Percentiles rank a stretch among this genome's conserved stretches.
phyloP scores from a whole-genome alignment of 1,140 invertebrate species.

The Lysiphlebus fabarum region DNA sequence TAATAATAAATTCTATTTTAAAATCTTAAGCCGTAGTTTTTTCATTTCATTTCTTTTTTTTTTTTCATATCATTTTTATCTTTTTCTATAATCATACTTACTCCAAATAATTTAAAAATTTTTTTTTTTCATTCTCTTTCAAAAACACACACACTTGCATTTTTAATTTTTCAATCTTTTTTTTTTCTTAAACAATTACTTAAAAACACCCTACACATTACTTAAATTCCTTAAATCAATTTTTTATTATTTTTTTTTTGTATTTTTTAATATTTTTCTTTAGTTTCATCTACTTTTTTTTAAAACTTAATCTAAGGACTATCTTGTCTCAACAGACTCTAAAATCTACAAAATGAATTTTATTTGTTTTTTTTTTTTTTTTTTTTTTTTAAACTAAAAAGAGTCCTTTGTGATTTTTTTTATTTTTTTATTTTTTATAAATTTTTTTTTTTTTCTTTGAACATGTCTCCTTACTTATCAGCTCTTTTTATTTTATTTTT shows the following conservation, averaged over 20 bases:
- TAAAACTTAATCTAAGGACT: slow-evolving; percentile 23
- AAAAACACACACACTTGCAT: slow-evolving; percentile 17
- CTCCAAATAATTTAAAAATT: not conserved
- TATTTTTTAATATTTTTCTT: slow-evolving; percentile 6
- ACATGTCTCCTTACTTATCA: slow-evolving; percentile 16
- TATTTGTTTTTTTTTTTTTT: too few relatives aligned
- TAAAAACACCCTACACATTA: slow-evolving; percentile 47
- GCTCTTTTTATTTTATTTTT: slow-evolving; percentile 24
- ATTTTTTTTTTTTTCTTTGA: slow-evolving; percentile 26
- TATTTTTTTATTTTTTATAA: slow-evolving; percentile 7
- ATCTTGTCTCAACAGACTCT: slow-evolving; percentile 20
- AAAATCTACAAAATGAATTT: slow-evolving; percentile 27
- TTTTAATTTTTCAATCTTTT: slow-evolving; percentile 22
- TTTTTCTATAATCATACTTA: slow-evolving; percentile 12
- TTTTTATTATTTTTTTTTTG: slow-evolving; percentile 13
- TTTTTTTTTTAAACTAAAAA: slow-evolving; percentile 14
- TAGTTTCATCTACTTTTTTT: slow-evolving; percentile 9
- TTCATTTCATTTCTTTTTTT: slow-evolving; percentile 19
- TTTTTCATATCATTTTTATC: slow-evolving; percentile 22
- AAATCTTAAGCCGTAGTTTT: slow-evolving; percentile 25
- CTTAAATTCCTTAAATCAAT: slow-evolving; percentile 31
- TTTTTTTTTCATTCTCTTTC: slow-evolving; percentile 24
- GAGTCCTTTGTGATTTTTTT: slow-evolving; percentile 14
- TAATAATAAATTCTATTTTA: slow-evolving; percentile 13
- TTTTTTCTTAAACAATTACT: slow-evolving; percentile 44